Conservation (phyloP, 2,797 vertebrate genomes). For the Harpagifer antarcticus region DNA sequence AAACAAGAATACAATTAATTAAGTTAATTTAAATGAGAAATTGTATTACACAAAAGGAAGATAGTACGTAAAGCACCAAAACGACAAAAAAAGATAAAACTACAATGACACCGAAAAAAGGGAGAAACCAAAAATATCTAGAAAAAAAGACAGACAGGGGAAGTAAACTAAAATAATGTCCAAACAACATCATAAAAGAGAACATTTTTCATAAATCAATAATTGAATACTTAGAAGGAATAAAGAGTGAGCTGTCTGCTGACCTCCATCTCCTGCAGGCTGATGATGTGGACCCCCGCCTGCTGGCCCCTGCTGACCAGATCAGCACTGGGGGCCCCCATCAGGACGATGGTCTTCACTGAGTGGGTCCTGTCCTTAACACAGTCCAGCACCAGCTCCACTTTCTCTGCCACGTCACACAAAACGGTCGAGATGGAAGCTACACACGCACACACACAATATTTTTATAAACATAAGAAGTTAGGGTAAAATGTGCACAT, state of each 20-base stretch:
- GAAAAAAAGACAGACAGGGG: neutral
- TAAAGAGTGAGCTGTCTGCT: conserved; percentile 24
- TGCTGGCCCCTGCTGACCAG: conserved; percentile 85
- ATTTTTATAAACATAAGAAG: too few species aligned
- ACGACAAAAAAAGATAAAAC: neutral
- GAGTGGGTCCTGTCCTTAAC: conserved; percentile 82
- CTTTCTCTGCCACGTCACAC: conserved; percentile 91
- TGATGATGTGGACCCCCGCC: conserved; percentile 88
- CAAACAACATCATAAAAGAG: neutral
- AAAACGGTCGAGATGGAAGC: conserved; percentile 84
- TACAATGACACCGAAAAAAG: too few species aligned
- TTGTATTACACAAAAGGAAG: too few species aligned
- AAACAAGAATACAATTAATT: neutral
- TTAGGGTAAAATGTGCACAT: too few species aligned
- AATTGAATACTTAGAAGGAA: neutral
- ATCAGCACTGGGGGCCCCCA: conserved; percentile 86
- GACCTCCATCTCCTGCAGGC: conserved; percentile 91
- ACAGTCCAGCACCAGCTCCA: conserved; percentile 84
- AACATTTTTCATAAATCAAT: too few species aligned
- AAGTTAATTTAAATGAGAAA: too few species aligned
- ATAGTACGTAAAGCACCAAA: too few species aligned
- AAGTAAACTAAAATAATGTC: neutral
- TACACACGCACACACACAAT: conserved; percentile 56
- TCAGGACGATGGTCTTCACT: conserved; percentile 88
- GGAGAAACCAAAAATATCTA: neutral